A percentile compares a stretch with the other conserved stretches of the same genome.
phyloP scores from a whole-genome alignment of 1,140 invertebrate species.

The Sesamia nonagrioides region DNA sequence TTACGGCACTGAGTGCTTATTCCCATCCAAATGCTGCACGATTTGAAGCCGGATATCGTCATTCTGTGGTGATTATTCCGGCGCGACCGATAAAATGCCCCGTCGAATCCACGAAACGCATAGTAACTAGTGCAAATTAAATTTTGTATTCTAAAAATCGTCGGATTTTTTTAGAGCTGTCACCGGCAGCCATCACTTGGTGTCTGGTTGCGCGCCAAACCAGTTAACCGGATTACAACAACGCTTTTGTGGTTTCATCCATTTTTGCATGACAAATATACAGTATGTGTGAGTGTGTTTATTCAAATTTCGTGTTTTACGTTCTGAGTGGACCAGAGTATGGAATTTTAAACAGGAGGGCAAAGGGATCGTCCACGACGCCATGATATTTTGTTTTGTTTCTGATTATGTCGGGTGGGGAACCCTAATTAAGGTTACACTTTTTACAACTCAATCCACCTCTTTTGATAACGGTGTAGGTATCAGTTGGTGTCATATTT shows the following conservation, averaged over 20 bases:
- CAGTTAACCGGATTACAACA: constrained; percentile 65
- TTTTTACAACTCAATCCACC: constrained; percentile 35
- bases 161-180: constrained; percentile 49
- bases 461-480: constrained; percentile 31
- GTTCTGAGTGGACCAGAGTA: constrained; percentile 28
- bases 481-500: constrained; percentile 32
- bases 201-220: constrained; percentile 56
- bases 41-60: constrained; percentile 13
- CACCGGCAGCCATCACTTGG: constrained; percentile 55
- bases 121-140: constrained; percentile 33
- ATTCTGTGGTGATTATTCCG: constrained; percentile 10
- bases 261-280: constrained; percentile 52
- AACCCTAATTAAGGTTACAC: constrained; percentile 44
- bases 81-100: constrained; percentile 1
- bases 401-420: constrained; percentile 48
- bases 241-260: constrained; percentile 61
- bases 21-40: constrained; percentile 2
- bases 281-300: constrained; percentile 38
- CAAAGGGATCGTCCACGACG: constrained; percentile 40
- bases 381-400: constrained; percentile 51
- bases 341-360: constrained; percentile 45
- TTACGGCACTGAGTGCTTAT: neutral
- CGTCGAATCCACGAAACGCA: neutral
- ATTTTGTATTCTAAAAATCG: constrained; percentile 38
- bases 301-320: constrained; percentile 60